Conservation (phyloP, 2,888 invertebrate species). For the Sphecodes monilicornis region DNA sequence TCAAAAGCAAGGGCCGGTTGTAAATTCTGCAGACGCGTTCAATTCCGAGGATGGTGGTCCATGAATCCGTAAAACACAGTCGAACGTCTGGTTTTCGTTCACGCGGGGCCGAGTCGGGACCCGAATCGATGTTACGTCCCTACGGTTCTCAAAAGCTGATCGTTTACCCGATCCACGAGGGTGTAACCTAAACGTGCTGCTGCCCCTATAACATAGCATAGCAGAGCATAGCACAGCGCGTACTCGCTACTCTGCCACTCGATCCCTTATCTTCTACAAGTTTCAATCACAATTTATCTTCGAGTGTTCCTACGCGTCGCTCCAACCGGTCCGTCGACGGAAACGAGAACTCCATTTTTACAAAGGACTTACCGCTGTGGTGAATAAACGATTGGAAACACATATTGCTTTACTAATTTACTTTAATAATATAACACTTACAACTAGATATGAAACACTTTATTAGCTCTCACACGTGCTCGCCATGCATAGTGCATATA, state of each 20-base stretch:
- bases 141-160: slow-evolving; percentile 7
- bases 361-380: background rate
- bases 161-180: slow-evolving; percentile 5
- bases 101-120: background rate
- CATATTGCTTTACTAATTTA: no score
- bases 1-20: background rate
- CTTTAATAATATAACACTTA: no score
- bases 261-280: slow-evolving; percentile 2
- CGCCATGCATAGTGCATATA: no score
- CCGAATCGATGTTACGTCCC: slow-evolving; percentile 10
- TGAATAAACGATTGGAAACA: no score
- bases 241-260: background rate
- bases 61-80: slow-evolving; percentile 29
- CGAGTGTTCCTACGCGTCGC: background rate
- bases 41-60: background rate
- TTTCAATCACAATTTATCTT: slow-evolving; percentile 21
- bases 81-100: slow-evolving; percentile 9
- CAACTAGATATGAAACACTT: no score
- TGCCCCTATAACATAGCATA: background rate
- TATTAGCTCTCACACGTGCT: no score
- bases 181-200: slow-evolving; percentile 10
- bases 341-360: background rate
- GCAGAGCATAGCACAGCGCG: background rate
- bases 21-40: background rate
- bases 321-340: background rate